Percentiles rank a stretch among this genome's conserved stretches.
Conservation (phyloP, 2,888 invertebrate genomes). For the Erannis defoliaria region DNA sequence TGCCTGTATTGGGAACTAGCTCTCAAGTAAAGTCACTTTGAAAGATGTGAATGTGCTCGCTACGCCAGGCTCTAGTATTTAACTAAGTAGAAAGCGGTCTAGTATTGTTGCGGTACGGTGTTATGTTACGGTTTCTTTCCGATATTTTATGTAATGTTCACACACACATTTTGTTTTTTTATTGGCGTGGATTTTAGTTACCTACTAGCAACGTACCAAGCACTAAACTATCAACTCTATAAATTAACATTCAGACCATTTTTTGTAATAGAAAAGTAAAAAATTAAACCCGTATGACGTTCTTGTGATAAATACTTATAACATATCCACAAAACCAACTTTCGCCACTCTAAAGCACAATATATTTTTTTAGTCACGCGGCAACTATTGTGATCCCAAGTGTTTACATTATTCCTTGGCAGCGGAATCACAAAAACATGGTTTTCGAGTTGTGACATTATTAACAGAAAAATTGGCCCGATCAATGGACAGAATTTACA, state of each 20-base stretch:
- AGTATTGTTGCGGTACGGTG: too few relatives aligned
- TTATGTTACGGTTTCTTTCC: too few relatives aligned
- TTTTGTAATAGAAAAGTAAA: background rate
- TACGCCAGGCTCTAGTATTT: too few relatives aligned
- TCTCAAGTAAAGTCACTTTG: background rate
- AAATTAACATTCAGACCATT: background rate
- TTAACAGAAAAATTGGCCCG: constrained; percentile 79
- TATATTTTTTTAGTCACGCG: constrained; percentile 52
- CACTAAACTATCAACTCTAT: too few relatives aligned
- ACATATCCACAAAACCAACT: constrained; percentile 62
- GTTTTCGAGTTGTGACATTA: constrained; percentile 77
- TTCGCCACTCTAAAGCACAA: constrained; percentile 58
- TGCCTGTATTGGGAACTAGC: background rate
- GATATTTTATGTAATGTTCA: too few relatives aligned
- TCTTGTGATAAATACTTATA: constrained; percentile 28
- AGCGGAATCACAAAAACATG: constrained; percentile 63
- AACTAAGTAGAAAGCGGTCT: too few relatives aligned
- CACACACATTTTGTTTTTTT: too few relatives aligned
- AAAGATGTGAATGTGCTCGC: too few relatives aligned
- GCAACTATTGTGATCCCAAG: constrained; percentile 63
- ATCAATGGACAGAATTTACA: constrained; percentile 63
- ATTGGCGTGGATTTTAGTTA: too few relatives aligned
- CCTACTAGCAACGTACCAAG: too few relatives aligned
- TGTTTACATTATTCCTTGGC: constrained; percentile 70
- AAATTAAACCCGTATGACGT: constrained; percentile 16